Base-by-base conservation (phyloP, 2,797 vertebrate genomes). In the Melanotaenia maccullochi region DNA sequence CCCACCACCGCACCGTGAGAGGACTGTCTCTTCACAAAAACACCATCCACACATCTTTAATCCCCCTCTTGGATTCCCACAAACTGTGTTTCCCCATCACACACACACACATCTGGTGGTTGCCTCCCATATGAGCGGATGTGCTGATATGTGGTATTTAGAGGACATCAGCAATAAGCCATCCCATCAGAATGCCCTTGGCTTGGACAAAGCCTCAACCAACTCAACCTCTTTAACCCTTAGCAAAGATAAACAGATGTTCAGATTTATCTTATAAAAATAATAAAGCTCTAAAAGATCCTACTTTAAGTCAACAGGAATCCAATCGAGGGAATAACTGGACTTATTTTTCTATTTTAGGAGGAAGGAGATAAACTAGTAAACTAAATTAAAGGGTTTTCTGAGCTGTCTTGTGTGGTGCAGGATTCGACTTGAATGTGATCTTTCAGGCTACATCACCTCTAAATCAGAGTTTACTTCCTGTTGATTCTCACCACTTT, bases 61-160 rank as follows among this genome's bases (percentile, higher is more conserved):
- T 83, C 80, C 76, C 42, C 14, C 51, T 25, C 2, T n/a, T 44
- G 42, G 64, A 68, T 72, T 68, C 28, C 65, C 58, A 38, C 6
- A 72, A 69, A 68, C 67, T 33, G 30, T 3, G 3, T 8, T 65
- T 9, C 47, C 9, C 11, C 14, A 22, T 6, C 18, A n/a, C 20
- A n/a, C 24, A 38, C 35, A 47, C 18, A 67, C 60, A 87, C 76
- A 83, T 78, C 76, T 82, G 85, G 73, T 72, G 54, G 57, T 16
- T 44, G 20, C 20, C 14, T 65, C 52, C 33, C n/a, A 20, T n/a
- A 8, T 40, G 71, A 63, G 47, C 57, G 64, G 74, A 75, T n/a
- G 24, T 69, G 56, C 51, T 32, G 61, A 51, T 62, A 20, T 0
- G 0, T 56, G 63, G n/a, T 68, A 69, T 79, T 79, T 60, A 22